These are phyloP conservation scores for Megalopta genalis DNA, from an alignment of 1,140 invertebrate genomes.

Conservation along the genomic window DNA sequence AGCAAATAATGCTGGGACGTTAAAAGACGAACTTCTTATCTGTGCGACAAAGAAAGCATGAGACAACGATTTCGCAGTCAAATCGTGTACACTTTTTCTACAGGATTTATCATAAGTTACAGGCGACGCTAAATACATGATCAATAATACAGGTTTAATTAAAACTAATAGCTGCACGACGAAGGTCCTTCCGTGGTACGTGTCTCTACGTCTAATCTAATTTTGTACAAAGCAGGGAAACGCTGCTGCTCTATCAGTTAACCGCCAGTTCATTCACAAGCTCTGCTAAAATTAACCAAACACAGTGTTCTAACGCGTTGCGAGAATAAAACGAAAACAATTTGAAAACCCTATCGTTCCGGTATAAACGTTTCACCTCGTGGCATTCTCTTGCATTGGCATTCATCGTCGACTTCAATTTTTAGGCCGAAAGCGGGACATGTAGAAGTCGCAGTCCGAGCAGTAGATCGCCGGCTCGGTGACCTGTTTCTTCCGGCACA, in stretches of 20 bases:
- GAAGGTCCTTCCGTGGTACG: slow-evolving; percentile 50
- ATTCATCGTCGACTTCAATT: slow-evolving; percentile 55
- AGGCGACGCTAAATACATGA: slow-evolving; percentile 14
- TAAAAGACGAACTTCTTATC: neutral
- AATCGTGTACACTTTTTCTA: too few relatives aligned
- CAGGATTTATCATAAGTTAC: slow-evolving; percentile 36
- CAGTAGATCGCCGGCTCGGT: slow-evolving; percentile 89
- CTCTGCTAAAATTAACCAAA: neutral
- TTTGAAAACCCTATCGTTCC: neutral
- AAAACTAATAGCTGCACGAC: slow-evolving; percentile 58
- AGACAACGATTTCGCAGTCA: neutral
- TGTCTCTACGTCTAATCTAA: slow-evolving; percentile 26
- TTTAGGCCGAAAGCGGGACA: slow-evolving; percentile 90
- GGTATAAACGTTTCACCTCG: neutral
- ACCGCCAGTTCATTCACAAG: neutral
- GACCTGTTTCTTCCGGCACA: slow-evolving; percentile 91
- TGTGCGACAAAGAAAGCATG: neutral
- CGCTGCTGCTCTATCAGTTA: too few relatives aligned
- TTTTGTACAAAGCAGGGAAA: slow-evolving; percentile 47
- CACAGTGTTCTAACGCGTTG: neutral
- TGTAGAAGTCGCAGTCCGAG: slow-evolving; percentile 94
- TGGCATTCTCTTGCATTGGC: neutral
- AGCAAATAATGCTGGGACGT: neutral
- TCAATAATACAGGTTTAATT: slow-evolving; percentile 14
- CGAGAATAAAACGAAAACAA: neutral